Base-by-base conservation (phyloP, 2,113 vertebrate species). In the Leuciscus idus region DNA sequence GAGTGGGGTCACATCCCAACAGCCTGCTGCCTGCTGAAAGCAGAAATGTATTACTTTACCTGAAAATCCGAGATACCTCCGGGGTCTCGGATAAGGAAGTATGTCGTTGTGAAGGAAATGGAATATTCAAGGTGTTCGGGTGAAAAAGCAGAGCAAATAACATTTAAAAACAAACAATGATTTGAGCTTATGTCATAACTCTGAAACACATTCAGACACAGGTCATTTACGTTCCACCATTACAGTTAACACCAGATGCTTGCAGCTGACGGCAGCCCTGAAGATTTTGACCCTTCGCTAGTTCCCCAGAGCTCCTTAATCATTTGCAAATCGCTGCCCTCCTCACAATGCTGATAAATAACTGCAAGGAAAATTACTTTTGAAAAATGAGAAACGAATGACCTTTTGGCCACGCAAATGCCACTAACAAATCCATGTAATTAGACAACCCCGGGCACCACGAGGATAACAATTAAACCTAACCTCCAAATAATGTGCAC, bases 391-490 rank as follows among this genome's bases (percentile, higher is more conserved):
- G 85, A 90, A 90, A 88, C 87, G 79, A 80, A 90, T 92, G 93
- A 94, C 91, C 91, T 95, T 94, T 93, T 88, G 86, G 86, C 88
- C 85, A 88, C 88, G 88, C 87, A 92, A 92, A 91, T 90, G 89
- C 91, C 89, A 90, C 87, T 87, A 84, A 86, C 87, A 90, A 90
- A 89, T 92, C 82, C 30, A 81, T 90, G 72, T 92, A 94, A 94
- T 94, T 93, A 92, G 90, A 70, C 90, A 90, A 57, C 83, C 46
- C 75, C 85, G 77, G 90, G 92, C 86, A 88, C 90, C 87, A 85
- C 12, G 0, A 91, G 92, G 92, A 93, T 89, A 90, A 92, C 89
- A 92, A 93, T 94, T 94, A 94, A 92, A 59, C 83, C 84, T 89
- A 92, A 92, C 90, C 91, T 90, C 91, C 88, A 89, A 90, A 89